Evolutionary conservation across 2,113 vertebrate species (phyloP).

Genomic region (Tragelaphus imberbis): DNA sequence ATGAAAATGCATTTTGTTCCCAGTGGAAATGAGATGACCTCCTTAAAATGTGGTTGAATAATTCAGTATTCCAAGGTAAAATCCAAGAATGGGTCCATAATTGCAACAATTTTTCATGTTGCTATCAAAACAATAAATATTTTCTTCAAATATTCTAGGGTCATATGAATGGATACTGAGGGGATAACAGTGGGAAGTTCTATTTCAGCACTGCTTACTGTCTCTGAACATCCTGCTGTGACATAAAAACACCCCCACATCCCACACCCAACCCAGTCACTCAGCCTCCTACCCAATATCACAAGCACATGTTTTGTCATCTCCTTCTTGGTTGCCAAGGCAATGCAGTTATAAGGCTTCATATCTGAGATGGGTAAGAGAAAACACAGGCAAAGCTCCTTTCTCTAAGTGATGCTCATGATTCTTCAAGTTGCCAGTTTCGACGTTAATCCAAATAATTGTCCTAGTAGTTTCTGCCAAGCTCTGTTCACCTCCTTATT

Average conservation of each 20-base stretch:
- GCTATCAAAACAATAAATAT: neutral
- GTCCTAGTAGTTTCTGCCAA: neutral
- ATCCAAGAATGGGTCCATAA: neutral
- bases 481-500: constrained; percentile 31
- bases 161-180: neutral
- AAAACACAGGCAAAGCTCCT: neutral
- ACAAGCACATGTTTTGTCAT: fast-evolving
- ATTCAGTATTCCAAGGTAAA: neutral
- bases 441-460: neutral
- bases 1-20: neutral
- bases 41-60: neutral
- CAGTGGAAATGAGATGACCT: neutral
- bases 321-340: neutral
- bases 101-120: neutral
- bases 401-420: neutral
- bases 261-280: neutral
- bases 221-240: neutral
- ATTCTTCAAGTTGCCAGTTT: neutral
- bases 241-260: neutral
- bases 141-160: neutral
- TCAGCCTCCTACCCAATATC: neutral
- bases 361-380: neutral
- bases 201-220: neutral
- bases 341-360: neutral
- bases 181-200: neutral